Conservation (phyloP, 2,113 vertebrate genomes). For the Acrocephalus kingi region DNA sequence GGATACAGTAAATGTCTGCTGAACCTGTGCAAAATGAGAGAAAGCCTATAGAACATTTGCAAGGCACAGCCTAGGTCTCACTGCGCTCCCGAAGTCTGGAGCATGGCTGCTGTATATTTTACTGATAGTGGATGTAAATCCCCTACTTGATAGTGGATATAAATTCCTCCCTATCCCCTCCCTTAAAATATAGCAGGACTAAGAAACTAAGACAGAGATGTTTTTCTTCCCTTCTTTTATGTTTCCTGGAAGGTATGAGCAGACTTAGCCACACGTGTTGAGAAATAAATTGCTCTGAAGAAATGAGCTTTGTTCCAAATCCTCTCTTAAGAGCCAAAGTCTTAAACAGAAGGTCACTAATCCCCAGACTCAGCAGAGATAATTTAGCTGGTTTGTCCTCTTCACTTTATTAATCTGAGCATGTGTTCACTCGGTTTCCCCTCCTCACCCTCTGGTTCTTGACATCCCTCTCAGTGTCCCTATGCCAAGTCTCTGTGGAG, state of each 20-base stretch:
- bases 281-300: constrained; percentile 46
- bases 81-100: background rate
- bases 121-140: background rate
- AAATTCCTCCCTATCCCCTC: background rate
- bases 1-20: background rate
- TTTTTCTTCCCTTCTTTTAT: background rate
- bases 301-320: constrained; percentile 57
- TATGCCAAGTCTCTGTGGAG: rapidly evolving
- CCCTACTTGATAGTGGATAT: background rate
- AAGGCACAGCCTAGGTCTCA: background rate
- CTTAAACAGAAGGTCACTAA: constrained; percentile 56
- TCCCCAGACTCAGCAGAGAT: constrained; percentile 23
- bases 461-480: background rate
- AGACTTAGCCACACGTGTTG: background rate
- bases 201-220: background rate
- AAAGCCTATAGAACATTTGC: background rate
- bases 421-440: background rate
- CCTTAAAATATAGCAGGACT: background rate
- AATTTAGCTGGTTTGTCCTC: constrained; percentile 39
- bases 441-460: background rate
- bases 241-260: background rate
- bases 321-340: constrained; percentile 22
- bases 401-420: constrained; percentile 18
- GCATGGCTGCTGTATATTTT: background rate
- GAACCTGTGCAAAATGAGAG: background rate